phyloP scores from a whole-genome alignment of 2,888 invertebrate species.

The Monochamus alternatus region DNA sequence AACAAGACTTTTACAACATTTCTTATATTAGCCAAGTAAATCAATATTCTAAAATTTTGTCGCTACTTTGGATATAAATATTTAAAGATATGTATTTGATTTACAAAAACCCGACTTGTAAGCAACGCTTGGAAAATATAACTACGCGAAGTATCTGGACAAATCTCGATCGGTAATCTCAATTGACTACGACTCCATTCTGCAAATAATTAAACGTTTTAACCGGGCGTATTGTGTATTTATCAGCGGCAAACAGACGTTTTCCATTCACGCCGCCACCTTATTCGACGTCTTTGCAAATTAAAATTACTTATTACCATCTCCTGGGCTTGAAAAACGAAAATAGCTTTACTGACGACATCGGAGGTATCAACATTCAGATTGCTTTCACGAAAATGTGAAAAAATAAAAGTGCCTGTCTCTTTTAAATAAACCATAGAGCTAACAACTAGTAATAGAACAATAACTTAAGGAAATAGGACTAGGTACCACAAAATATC shows the following conservation, averaged over 20 bases:
- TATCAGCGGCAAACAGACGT: constrained; percentile 63
- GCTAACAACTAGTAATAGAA: too few relatives aligned
- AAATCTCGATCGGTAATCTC: constrained; percentile 9
- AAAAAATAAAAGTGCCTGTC: not conserved
- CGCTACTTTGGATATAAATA: too few relatives aligned
- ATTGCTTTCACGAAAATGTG: not conserved
- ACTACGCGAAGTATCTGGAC: not conserved
- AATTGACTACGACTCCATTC: constrained; percentile 15
- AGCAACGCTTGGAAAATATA: not conserved
- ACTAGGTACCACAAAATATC: too few relatives aligned
- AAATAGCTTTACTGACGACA: too few relatives aligned
- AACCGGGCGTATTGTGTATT: constrained; percentile 62
- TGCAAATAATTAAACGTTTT: constrained; percentile 61
- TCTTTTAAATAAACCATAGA: too few relatives aligned
- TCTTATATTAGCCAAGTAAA: too few relatives aligned
- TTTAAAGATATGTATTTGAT: too few relatives aligned
- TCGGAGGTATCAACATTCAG: too few relatives aligned
- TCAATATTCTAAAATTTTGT: too few relatives aligned
- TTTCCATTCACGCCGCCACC: constrained; percentile 55
- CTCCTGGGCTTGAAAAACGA: not conserved
- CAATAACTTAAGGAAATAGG: too few relatives aligned
- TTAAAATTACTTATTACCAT: constrained; percentile 61
- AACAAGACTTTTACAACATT: too few relatives aligned
- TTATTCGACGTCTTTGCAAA: constrained; percentile 58
- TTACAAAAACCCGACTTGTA: not conserved